Percentiles rank a stretch among this genome's conserved stretches.
These are phyloP conservation scores for Bicyclus anynana DNA, from an alignment of 1,140 invertebrate species.

Conservation along the genomic window DNA sequence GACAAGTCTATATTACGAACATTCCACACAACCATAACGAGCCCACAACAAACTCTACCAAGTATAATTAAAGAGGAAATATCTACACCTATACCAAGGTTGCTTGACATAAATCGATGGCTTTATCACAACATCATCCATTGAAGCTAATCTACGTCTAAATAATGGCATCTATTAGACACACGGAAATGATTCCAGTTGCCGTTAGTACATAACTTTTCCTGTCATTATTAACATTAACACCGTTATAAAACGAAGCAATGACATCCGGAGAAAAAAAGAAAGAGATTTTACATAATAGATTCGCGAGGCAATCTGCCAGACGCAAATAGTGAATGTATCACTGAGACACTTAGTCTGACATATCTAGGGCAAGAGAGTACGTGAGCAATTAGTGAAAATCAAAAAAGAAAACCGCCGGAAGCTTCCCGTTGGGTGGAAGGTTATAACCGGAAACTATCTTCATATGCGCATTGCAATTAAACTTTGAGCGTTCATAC, in stretches of 20 bases:
- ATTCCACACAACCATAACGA: too few species aligned
- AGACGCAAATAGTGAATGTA: neutral
- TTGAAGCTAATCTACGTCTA: too few species aligned
- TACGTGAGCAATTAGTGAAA: neutral
- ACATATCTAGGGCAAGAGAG: neutral
- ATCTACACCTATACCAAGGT: too few species aligned
- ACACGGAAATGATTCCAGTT: too few species aligned
- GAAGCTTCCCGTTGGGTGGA: conserved; percentile 7
- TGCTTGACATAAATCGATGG: too few species aligned
- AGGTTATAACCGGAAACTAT: neutral
- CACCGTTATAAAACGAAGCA: neutral
- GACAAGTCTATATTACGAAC: too few species aligned
- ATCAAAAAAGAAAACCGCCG: conserved; percentile 4
- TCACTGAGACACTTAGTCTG: neutral
- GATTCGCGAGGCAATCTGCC: conserved; percentile 1
- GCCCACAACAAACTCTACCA: too few species aligned
- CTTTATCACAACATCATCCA: too few species aligned
- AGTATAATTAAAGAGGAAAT: too few species aligned
- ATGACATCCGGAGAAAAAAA: neutral
- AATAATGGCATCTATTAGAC: too few species aligned
- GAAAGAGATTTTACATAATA: neutral
- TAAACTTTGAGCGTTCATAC: too few species aligned
- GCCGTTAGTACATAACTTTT: neutral
- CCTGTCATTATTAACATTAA: neutral
- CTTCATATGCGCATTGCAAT: neutral